Evolutionary conservation across 2,113 vertebrate species (phyloP), one percentile per base, ranked within the genome.

Genomic region (Globicephala melas): DNA sequence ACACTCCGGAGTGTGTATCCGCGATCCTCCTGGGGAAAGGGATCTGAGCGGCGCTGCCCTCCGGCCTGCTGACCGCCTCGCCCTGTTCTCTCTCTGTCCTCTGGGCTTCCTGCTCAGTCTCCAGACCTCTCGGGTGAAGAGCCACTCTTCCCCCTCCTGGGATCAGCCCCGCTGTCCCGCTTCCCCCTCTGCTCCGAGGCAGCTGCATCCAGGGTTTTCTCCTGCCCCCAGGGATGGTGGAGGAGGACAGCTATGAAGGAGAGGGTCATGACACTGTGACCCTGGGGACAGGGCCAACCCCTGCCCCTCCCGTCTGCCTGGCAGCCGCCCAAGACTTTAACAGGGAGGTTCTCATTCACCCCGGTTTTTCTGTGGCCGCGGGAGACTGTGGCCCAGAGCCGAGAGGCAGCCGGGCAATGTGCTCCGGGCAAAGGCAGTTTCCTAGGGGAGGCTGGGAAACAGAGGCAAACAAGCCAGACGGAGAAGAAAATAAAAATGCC

Each of bases 401-500:
- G 2, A 63, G 68, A 38, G 62, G 18, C 38, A 25, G 36, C 50
- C 41, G 10, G 70, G 68, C 50, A 4, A 3, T 28, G 63, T 8
- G 58, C 71, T 84, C 63, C 38, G 6, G 74, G 73, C 85, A 80
- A 60, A 86, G 41, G 67, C 20, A 28, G 68, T 91, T 50, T 83
- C 73, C 81, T 74, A 20, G 12, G 25, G 50, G 67, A 77, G 23
- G 6, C 53, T 4, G 53, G 38, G 44, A 89, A 92, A 36, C 15
- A 36, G n/a, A 89, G 70, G 21, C 80, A n/a, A 13, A 50, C 63
- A 44, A 86, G 76, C 70, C 70, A 95, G 87, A 95, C 65, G 31
- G 77, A n/a, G 80, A 58, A 76, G 88, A 74, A 92, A 80, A 92
- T 8, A 55, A 91, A 96, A 84, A 60, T 62, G 23, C 65, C 71